phyloP scores from a whole-genome alignment of 2,797 vertebrate genomes.

The Nyctibius grandis region DNA sequence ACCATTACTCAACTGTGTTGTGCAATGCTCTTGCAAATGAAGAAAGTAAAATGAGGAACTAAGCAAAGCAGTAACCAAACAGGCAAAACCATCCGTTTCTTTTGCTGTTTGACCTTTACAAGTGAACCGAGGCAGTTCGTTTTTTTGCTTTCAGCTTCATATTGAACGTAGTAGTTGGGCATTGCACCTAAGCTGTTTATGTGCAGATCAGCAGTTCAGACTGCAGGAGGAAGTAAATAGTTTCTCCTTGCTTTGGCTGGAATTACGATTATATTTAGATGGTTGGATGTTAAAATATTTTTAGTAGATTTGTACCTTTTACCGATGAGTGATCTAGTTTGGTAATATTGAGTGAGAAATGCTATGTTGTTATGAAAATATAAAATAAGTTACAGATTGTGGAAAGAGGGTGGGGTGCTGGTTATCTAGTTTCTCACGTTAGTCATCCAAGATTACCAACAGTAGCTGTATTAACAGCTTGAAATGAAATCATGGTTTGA shows the following conservation, averaged over 20 bases:
- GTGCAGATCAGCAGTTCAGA: not conserved
- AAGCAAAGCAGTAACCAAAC: not conserved
- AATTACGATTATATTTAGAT: not conserved
- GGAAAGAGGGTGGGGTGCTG: slow-evolving; percentile 32
- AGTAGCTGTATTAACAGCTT: slow-evolving; percentile 13
- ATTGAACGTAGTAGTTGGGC: not conserved
- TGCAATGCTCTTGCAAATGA: slow-evolving; percentile 1
- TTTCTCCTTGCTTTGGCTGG: not conserved
- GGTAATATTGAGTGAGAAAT: not conserved
- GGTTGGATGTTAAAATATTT: not conserved
- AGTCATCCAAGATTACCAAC: slow-evolving; percentile 31
- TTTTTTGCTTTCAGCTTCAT: not conserved
- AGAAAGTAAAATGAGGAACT: not conserved
- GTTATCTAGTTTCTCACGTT: slow-evolving; percentile 32
- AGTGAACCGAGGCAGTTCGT: not conserved
- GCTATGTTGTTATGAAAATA: not conserved
- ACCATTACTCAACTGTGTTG: not conserved
- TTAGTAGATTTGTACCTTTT: slow-evolving; percentile 10
- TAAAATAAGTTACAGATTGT: not conserved
- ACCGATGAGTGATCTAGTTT: slow-evolving; percentile 19
- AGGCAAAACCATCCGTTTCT: not conserved
- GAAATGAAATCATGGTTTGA: slow-evolving; percentile 4
- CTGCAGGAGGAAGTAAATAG: not conserved
- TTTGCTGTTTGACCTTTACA: not conserved
- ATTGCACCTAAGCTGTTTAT: not conserved